Base-by-base conservation (phyloP, 2,113 vertebrate genomes). In the Grammomys surdaster region DNA sequence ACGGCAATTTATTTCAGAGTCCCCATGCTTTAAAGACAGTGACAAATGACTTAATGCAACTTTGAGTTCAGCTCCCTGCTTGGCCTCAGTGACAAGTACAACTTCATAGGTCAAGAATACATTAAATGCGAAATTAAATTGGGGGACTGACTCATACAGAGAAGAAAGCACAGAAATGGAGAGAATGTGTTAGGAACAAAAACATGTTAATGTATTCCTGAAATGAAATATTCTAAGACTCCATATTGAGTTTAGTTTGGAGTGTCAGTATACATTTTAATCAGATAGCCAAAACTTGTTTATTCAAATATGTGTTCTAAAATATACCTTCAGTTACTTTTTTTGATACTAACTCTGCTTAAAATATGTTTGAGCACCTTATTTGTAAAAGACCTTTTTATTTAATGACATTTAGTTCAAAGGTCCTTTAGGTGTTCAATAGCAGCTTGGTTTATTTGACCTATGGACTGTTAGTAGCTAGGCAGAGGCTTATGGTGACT, bases 351-450 rank as follows among this genome's bases (percentile, higher is more conserved):
- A 40, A 11, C 58, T 94, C 92, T 75, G 17, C 78, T 96, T 93
- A 90, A 97, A 96, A 54, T 46, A n/a, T 89, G 3, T 89, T 97
- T 78, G 54, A 94, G 54, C n/a, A 58, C 67, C 17, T 90, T 22
- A 3, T 91, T 89, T 91, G 40, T 40, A 95, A 95, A 82, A 76
- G 56, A 33, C 17, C 84, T 93, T 58, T 63, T 51, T 72, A 31
- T 90, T 73, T 82, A 81, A 78, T 20, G 60, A 46, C 40, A 48
- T 58, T 92, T 92, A 48, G 31, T 72, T 95, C 28, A 80, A 3
- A 63, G 86, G 26, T 85, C 85, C 81, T 95, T 77, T 93, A 51
- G 58, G 70, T 72, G 8, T 51, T 97, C 58, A 63, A 16, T 89
- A 65, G 72, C 63, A 26, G 8, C 46, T 94, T 92, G 91, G 84